Conservation (phyloP, 2,113 vertebrate genomes). For the Calyptomena viridis region DNA sequence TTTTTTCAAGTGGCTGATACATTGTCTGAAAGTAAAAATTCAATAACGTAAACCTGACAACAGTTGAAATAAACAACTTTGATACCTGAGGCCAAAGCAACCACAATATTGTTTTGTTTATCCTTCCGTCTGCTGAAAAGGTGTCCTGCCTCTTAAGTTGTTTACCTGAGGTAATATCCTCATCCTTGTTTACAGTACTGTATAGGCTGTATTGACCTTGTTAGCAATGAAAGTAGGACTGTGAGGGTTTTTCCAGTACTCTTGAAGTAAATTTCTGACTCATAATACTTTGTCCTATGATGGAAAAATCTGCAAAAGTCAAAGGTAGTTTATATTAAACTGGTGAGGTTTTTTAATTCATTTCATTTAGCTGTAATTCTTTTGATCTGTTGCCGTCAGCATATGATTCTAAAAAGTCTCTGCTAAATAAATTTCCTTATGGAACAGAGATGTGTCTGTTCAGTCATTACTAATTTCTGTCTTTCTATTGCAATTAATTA, state of each 20-base stretch:
- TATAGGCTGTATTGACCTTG: neutral
- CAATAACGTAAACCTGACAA: neutral
- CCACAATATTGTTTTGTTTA: neutral
- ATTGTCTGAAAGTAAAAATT: neutral
- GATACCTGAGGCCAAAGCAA: neutral
- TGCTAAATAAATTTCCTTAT: neutral
- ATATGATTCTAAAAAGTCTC: neutral
- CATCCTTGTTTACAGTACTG: neutral
- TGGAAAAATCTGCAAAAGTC: neutral
- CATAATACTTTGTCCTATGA: neutral
- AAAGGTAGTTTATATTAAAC: neutral
- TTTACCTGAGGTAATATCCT: neutral
- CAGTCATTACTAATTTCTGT: neutral
- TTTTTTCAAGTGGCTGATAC: neutral
- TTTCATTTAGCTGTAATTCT: neutral
- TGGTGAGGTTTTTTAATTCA: fast-evolving
- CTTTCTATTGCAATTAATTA: neutral
- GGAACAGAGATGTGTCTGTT: neutral
- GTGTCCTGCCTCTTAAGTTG: neutral
- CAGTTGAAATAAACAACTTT: neutral
- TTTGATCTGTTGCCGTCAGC: neutral
- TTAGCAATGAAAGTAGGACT: neutral
- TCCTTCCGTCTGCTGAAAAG: neutral
- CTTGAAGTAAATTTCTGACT: neutral
- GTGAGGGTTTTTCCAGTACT: neutral